A percentile compares a stretch with the other conserved stretches of the same genome.
phyloP scores from a whole-genome alignment of 1,140 invertebrate genomes.

The Aleiodes sp. region DNA sequence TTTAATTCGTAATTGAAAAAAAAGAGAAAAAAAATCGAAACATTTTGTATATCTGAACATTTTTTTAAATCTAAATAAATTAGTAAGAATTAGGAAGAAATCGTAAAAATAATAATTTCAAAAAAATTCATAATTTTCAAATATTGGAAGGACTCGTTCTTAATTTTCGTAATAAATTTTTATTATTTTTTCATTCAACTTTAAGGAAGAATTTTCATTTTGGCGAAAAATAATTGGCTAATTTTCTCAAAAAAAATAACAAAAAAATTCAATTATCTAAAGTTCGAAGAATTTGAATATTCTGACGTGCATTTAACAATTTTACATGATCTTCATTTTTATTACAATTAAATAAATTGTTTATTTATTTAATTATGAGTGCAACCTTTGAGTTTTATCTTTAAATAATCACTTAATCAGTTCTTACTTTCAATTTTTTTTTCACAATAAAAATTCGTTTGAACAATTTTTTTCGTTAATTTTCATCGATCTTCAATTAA shows the following conservation, averaged over 20 bases:
- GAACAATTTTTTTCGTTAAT: neutral
- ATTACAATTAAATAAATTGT: neutral
- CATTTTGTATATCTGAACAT: too few species aligned
- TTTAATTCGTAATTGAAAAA: neutral
- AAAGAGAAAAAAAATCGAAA: neutral
- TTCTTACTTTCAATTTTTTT: neutral
- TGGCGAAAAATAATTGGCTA: constrained; percentile 5
- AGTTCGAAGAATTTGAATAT: neutral
- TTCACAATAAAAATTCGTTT: neutral
- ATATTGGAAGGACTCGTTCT: neutral
- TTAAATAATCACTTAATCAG: too few species aligned
- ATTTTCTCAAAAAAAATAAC: neutral
- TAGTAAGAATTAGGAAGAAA: neutral
- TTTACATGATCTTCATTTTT: neutral
- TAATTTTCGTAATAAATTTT: neutral
- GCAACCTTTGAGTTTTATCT: constrained; percentile 9
- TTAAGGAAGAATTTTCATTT: neutral
- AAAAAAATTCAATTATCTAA: neutral
- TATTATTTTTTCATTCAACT: neutral
- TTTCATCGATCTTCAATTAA: neutral
- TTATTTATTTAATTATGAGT: neutral
- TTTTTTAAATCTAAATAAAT: neutral
- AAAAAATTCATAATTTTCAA: neutral
- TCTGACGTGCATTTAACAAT: neutral
- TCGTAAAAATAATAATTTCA: constrained; percentile 1